Evolutionary conservation across 2,113 vertebrate genomes (phyloP).

Genomic region (Megalops atlanticus): DNA sequence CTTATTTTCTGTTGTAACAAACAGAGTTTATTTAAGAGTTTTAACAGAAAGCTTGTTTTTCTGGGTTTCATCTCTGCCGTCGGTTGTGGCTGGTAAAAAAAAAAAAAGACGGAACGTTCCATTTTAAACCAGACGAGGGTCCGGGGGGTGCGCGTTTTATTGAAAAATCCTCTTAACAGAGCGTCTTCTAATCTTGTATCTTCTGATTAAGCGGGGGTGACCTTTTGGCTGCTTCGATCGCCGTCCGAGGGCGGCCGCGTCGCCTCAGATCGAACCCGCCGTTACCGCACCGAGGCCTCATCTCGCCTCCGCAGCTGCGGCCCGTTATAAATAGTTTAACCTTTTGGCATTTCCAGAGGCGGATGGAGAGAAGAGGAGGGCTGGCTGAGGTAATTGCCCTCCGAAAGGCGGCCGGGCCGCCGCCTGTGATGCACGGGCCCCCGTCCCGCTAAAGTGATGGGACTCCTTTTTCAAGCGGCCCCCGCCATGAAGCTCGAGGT

Average conservation of each 20-base stretch:
- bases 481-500: not conserved
- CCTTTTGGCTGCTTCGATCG: constrained; percentile 18
- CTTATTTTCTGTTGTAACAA: not conserved
- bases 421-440: no score
- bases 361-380: not conserved
- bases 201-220: constrained; percentile 5
- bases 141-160: not conserved
- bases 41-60: not conserved
- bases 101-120: not conserved
- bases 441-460: no score
- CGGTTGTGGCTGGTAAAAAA: not conserved
- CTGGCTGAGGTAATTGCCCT: not conserved
- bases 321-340: constrained; percentile 31
- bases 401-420: not conserved
- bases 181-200: not conserved
- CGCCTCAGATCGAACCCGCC: not conserved
- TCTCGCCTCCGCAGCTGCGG: constrained; percentile 9
- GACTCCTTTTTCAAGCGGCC: no score
- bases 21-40: not conserved
- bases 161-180: constrained; percentile 8
- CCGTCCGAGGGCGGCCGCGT: not conserved
- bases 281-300: not conserved
- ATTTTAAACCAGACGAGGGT: constrained; percentile 4
- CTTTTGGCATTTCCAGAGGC: constrained; percentile 11
- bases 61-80: not conserved